Base-by-base conservation (phyloP, 1,140 invertebrate genomes). In the Nebria ingens region DNA sequence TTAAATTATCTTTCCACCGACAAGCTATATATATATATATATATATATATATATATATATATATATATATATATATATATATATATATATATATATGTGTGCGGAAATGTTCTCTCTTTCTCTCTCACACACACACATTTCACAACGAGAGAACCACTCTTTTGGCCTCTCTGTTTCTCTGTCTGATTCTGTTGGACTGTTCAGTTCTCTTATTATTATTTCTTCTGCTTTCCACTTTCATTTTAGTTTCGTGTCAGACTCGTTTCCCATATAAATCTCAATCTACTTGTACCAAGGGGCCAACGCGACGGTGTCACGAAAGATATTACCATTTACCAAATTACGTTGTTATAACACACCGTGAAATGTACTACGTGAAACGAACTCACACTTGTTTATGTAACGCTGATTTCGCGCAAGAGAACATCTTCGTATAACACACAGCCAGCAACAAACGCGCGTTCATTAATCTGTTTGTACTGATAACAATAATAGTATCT, bases 261-360 rank as follows among this genome's bases (percentile, higher is more conserved):
- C 40, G 40, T 45, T 45, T 45, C 40, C 17, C 40, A 45, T 45
- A 45, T 45, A 45, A 45, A 45, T 45, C 40, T 45, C 40, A 45
- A 45, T 45, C 40, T 45, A 45, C 40, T 45, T 45, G 40, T 17
- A 45, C 40, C 40, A 17, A 9, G 17, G 40, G 40, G 40, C 40
- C 17, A 3, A n/a, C n/a, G n/a, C n/a, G n/a, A 9, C 40, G 15
- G 40, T 45, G 40, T 45, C 40, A 45, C 40, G 40, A 45, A 45
- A 45, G 40, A 45, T 12, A 45, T 45, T 45, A 45, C 40, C 40
- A 45, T 45, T 45, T 45, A 45, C 40, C 40, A 45, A 45, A 45
- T 45, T 45, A 45, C 40, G 40, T 45, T 45, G 40, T 45, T 45
- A 45, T 45, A 45, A 45, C 40, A 45, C 40, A 45, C 40, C 40